phyloP scores from a whole-genome alignment of 2,888 invertebrate species.

The Nasonovia ribisnigri region DNA sequence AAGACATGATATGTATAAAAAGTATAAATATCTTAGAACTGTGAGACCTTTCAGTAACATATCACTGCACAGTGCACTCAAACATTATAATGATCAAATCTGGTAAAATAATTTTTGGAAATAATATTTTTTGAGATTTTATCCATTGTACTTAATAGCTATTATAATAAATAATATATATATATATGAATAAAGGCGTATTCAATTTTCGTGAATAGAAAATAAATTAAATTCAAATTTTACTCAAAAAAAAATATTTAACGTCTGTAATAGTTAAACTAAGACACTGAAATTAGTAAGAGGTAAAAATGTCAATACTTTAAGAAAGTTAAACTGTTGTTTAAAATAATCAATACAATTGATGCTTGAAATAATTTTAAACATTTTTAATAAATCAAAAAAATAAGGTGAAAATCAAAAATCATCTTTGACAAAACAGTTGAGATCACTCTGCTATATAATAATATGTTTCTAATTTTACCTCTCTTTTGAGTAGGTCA shows the following conservation, averaged over 20 bases:
- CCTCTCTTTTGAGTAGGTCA: neutral
- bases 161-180: too few relatives aligned
- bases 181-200: neutral
- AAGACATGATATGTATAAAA: neutral
- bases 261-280: neutral
- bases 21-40: neutral
- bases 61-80: neutral
- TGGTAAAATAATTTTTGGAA: neutral
- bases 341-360: neutral
- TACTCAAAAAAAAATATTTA: neutral
- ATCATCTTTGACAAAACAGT: neutral
- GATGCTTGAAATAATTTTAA: neutral
- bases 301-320: neutral
- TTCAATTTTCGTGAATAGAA: neutral
- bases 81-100: neutral
- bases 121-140: neutral
- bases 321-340: neutral
- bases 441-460: neutral
- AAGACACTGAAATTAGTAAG: neutral
- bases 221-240: neutral
- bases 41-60: too few relatives aligned
- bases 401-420: neutral
- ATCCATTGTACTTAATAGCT: neutral
- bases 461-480: neutral
- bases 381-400: neutral